Conservation (phyloP, 2,888 invertebrate genomes). For the Chymomyza fuscimana region DNA sequence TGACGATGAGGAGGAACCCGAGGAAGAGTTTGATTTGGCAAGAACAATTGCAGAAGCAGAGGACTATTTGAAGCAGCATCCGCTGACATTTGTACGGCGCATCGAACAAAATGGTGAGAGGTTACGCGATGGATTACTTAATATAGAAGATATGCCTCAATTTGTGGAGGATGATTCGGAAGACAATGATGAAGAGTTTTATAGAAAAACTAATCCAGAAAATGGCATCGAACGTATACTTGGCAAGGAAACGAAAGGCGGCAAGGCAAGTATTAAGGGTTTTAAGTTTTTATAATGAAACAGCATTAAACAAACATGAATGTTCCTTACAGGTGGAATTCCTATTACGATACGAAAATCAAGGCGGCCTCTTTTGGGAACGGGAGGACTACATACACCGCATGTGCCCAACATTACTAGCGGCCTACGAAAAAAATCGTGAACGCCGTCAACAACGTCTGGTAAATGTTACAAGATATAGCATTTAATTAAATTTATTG, state of each 20-base stretch:
- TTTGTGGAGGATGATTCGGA: constrained; percentile 24
- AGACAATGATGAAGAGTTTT: constrained; percentile 58
- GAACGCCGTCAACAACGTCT: constrained; percentile 70
- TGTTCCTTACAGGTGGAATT: constrained; percentile 61
- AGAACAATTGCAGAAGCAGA: constrained; percentile 69
- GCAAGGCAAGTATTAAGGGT: constrained; percentile 52
- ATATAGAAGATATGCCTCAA: constrained; percentile 53
- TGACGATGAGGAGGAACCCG: constrained; percentile 53
- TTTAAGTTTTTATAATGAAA: not conserved
- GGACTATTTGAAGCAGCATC: constrained; percentile 68
- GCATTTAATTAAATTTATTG: not conserved
- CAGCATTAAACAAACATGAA: not conserved
- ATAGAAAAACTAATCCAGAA: constrained; percentile 64
- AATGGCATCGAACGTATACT: constrained; percentile 72
- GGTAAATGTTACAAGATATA: constrained; percentile 46
- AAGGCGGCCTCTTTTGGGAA: constrained; percentile 70
- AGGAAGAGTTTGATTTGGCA: constrained; percentile 67
- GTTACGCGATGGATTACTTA: constrained; percentile 52
- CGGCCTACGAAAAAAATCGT: constrained; percentile 68
- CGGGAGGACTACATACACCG: constrained; percentile 66
- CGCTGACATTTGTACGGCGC: constrained; percentile 70
- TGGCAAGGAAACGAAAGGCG: constrained; percentile 71
- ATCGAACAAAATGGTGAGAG: constrained; percentile 52
- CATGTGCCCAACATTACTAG: constrained; percentile 69
- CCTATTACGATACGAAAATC: constrained; percentile 68